Percentiles rank a stretch among this genome's conserved stretches.
Evolutionary conservation across 2,888 invertebrate genomes (phyloP).

Genomic region (Aspidapion aeneum): DNA sequence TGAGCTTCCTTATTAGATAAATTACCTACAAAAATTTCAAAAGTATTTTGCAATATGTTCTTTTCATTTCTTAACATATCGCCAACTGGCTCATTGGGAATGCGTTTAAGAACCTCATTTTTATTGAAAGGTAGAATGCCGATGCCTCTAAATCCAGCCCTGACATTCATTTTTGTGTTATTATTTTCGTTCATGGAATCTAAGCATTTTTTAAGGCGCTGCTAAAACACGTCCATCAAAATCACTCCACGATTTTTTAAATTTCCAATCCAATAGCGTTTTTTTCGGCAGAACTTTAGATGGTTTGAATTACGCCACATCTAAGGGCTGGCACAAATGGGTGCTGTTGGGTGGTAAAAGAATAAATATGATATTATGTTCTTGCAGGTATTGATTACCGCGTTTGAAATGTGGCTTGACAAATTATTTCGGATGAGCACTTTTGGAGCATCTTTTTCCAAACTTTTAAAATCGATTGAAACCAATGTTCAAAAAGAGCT

Average conservation of each 20-base stretch:
- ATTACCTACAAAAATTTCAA: neutral
- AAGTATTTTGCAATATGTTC: neutral
- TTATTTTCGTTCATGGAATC: neutral
- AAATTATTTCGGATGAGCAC: neutral
- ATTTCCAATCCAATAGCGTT: neutral
- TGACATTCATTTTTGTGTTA: neutral
- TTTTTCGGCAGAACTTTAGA: neutral
- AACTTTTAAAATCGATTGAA: neutral
- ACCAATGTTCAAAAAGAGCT: constrained; percentile 7
- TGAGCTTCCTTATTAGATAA: no score
- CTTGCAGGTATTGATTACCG: neutral
- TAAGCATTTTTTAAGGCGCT: neutral
- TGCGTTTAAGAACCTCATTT: neutral
- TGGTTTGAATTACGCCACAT: neutral
- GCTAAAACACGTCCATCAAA: neutral
- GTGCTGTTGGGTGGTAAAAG: constrained; percentile 1
- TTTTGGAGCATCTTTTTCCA: neutral
- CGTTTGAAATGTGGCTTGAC: neutral
- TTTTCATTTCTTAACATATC: neutral
- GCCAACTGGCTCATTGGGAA: neutral
- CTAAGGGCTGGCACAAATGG: neutral
- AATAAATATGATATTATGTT: neutral
- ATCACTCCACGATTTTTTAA: neutral
- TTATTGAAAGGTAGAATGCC: neutral
- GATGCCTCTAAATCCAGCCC: neutral